Percentiles rank a stretch among this genome's conserved stretches.
phyloP scores from a whole-genome alignment of 2,113 vertebrate species.

The Cacatua alba region DNA sequence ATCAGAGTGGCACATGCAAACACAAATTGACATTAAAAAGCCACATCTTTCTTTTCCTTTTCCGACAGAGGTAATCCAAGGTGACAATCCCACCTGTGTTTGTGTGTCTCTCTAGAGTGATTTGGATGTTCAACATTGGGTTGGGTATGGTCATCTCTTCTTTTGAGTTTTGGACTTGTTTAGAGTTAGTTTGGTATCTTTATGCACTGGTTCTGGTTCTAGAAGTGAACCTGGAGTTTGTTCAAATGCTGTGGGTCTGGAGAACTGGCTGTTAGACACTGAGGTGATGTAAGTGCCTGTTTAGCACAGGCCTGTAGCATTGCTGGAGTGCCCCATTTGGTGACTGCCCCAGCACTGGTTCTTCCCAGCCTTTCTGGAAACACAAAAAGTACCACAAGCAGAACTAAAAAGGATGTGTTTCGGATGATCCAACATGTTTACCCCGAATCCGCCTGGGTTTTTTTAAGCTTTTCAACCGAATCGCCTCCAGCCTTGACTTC shows the following conservation, averaged over 20 bases:
- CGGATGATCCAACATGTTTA: neutral
- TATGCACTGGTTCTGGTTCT: neutral
- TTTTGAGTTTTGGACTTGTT: neutral
- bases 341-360: neutral
- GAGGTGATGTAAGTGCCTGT: neutral
- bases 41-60: rapidly evolving
- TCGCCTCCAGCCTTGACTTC: neutral
- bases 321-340: neutral
- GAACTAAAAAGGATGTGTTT: neutral
- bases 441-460: neutral
- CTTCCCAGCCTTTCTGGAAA: conserved; percentile 1
- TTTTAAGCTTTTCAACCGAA: neutral
- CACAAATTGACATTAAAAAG: neutral
- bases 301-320: neutral
- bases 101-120: neutral
- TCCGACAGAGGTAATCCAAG: neutral
- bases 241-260: neutral
- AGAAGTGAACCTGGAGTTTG: neutral
- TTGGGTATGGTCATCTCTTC: neutral
- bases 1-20: neutral
- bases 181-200: neutral
- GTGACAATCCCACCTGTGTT: neutral
- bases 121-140: neutral
- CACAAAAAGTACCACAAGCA: neutral
- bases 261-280: neutral